phyloP scores from a whole-genome alignment of 2,888 invertebrate genomes.

The Caradrina clavipalpis region DNA sequence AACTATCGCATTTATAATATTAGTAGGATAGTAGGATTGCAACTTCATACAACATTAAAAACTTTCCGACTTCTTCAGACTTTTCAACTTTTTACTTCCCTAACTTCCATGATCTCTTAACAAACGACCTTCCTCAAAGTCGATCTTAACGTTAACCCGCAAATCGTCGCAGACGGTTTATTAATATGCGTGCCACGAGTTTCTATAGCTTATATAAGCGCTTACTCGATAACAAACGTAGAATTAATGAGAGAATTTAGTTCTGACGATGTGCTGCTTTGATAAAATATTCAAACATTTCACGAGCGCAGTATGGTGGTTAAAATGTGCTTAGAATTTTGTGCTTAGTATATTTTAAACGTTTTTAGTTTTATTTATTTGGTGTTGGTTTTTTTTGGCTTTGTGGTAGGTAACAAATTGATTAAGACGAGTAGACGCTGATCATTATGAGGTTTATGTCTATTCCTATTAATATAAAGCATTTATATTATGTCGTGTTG shows the following conservation, averaged over 20 bases:
- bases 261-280: conserved; percentile 36
- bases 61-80: conserved; percentile 5
- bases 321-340: conserved; percentile 37
- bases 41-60: conserved; percentile 14
- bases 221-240: conserved; percentile 52
- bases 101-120: conserved; percentile 32
- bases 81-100: conserved; percentile 16
- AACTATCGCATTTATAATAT: too few relatives aligned
- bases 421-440: neutral
- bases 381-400: neutral
- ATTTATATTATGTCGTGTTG: too few relatives aligned
- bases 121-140: conserved; percentile 33
- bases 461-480: too few relatives aligned
- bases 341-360: conserved; percentile 19
- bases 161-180: conserved; percentile 33
- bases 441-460: neutral
- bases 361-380: conserved; percentile 12
- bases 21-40: neutral
- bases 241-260: conserved; percentile 59
- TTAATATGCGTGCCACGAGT: conserved; percentile 43
- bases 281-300: conserved; percentile 57
- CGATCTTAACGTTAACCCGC: conserved; percentile 20
- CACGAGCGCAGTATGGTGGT: conserved; percentile 22
- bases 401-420: neutral
- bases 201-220: conserved; percentile 44